A percentile compares a stretch with the other conserved stretches of the same genome.
Evolutionary conservation across 2,797 vertebrate species (phyloP).

Genomic region (Columba guinea): DNA sequence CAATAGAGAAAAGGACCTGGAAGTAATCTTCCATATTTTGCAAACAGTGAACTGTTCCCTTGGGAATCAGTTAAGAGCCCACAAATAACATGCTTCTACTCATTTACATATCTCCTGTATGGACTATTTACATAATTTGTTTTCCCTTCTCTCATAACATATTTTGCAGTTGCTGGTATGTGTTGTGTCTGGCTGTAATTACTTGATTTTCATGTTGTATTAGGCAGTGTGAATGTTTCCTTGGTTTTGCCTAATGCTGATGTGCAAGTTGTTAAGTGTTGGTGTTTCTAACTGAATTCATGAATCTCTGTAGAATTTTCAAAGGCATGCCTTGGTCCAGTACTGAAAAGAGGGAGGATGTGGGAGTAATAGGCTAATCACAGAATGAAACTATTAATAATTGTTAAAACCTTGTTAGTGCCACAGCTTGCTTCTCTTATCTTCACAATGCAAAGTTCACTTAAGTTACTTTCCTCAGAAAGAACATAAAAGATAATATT

Average conservation of each 20-base stretch:
- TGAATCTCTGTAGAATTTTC: constrained; percentile 22
- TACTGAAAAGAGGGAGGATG: constrained; percentile 32
- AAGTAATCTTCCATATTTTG: constrained; percentile 10
- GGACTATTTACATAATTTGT: neutral
- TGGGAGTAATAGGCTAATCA: constrained; percentile 50
- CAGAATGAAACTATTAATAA: constrained; percentile 69
- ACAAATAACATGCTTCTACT: neutral
- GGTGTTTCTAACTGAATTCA: constrained; percentile 34
- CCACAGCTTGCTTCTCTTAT: constrained; percentile 62
- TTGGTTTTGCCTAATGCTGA: neutral
- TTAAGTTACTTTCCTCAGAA: constrained; percentile 24
- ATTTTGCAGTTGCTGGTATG: neutral
- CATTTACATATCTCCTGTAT: neutral
- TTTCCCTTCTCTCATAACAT: neutral
- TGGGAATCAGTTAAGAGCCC: neutral
- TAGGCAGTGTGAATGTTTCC: neutral
- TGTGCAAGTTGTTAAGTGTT: neutral
- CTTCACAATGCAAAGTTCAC: constrained; percentile 52
- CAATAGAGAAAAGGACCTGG: neutral
- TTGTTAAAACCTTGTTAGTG: constrained; percentile 58
- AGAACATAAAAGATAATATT: neutral
- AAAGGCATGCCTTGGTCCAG: constrained; percentile 50
- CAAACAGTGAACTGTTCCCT: neutral
- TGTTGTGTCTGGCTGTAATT: neutral
- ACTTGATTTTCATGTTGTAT: neutral